phyloP scores from a whole-genome alignment of 2,888 invertebrate genomes.

The Heliothis peltigera region DNA sequence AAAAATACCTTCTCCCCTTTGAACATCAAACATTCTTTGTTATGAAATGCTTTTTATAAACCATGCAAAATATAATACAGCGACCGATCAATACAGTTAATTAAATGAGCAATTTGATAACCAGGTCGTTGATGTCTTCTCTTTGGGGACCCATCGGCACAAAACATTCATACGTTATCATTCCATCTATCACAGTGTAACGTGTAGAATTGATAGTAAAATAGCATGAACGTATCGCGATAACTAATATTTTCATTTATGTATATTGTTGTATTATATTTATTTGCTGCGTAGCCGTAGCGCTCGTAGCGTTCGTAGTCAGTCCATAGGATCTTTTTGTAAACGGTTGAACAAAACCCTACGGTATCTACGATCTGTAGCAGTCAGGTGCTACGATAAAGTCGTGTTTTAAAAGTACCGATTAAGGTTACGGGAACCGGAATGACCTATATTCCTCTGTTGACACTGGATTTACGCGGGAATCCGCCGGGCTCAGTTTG shows the following conservation, averaged over 20 bases:
- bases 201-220: neutral
- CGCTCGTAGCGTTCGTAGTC: conserved; percentile 38
- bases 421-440: conserved; percentile 17
- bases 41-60: neutral
- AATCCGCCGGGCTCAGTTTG: conserved; percentile 13
- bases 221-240: neutral
- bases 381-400: conserved; percentile 34
- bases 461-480: conserved; percentile 35
- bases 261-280: neutral
- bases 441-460: conserved; percentile 46
- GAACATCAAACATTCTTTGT: neutral
- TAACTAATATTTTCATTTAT: conserved; percentile 8
- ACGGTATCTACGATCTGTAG: conserved; percentile 29
- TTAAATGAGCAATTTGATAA: conserved; percentile 17
- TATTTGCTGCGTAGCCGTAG: conserved; percentile 31
- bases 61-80: neutral
- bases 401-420: conserved; percentile 27
- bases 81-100: conserved; percentile 30
- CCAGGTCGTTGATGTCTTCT: conserved; percentile 50
- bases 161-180: conserved; percentile 10
- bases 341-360: conserved; percentile 21
- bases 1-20: neutral
- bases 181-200: conserved; percentile 2
- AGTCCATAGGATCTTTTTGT: conserved; percentile 19
- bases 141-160: conserved; percentile 38